Base-by-base conservation (phyloP, 2,888 invertebrate species). In the Oscheius sp. region DNA sequence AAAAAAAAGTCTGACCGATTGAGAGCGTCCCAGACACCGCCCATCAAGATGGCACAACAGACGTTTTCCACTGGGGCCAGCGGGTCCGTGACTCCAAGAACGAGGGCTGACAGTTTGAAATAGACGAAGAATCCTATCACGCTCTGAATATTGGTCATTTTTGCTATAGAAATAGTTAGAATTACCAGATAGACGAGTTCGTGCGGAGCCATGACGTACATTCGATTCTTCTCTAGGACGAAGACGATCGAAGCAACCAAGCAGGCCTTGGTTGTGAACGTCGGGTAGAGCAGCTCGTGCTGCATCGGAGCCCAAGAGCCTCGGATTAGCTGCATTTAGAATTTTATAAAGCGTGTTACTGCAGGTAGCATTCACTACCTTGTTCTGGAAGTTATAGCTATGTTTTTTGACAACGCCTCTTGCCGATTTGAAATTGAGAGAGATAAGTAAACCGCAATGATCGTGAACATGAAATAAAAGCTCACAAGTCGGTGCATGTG, bases 21-120 rank as follows among this genome's bases (percentile, higher is more conserved):
- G 89, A 98, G 92, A 53, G 96, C 96, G 91, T 99, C 99, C 94
- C 96, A 97, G 89, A 99, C 94, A 72, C 99, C 99, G 60, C 99
- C 99, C 90, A 99, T 93, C 92, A 96, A 95, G 70, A 97, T 91
- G 37, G 97, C 96, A 90, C 96, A 97, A 91, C 95, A 94, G 75
- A 99, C 92, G 90, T 99, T 99, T 92, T 99, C 99, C 90, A 99
- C 96, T 9, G 99, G 99, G 88, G 96, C 93, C 91, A 99, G 96
- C 42, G 99, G 99, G 92, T 99, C 99, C 89, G 96, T 95, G 87
- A 99, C 96, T 82, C 96, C 96, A 86, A 99, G 92, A 74, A 99
- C 91, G 87, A 99, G 94, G 5, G 97, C 96, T 29, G 96, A 96
- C 76, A 99, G 90, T 93, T 94, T 91, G 86, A 87, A 89, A 79